A percentile compares a stretch with the other conserved stretches of the same genome.
Conservation (phyloP, 2,113 vertebrate genomes). For the Gnathonemus longibarbis region DNA sequence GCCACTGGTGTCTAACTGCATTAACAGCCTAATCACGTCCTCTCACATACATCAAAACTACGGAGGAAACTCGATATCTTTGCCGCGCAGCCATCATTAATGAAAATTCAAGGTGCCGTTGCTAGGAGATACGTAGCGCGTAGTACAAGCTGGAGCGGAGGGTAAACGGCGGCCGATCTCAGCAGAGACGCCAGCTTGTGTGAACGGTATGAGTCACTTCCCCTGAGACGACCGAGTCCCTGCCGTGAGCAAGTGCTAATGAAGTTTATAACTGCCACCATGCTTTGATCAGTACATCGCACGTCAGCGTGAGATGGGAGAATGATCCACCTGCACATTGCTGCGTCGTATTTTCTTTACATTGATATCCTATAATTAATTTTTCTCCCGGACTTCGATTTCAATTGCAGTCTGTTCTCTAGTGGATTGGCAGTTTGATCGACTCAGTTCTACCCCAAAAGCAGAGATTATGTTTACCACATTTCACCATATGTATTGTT, state of each 20-base stretch:
- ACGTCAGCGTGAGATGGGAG: not conserved
- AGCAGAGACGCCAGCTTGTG: not conserved
- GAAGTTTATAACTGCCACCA: not conserved
- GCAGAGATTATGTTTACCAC: not conserved
- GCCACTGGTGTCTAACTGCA: constrained; percentile 47
- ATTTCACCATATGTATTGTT: not conserved
- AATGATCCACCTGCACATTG: not conserved
- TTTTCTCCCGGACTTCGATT: not conserved
- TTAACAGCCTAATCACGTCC: constrained; percentile 49
- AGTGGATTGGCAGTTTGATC: not conserved
- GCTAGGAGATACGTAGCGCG: not conserved
- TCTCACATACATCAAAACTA: constrained; percentile 19
- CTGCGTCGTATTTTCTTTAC: not conserved
- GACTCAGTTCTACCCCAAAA: not conserved
- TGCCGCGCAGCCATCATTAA: not conserved
- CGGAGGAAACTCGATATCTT: constrained; percentile 5
- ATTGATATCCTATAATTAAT: not conserved
- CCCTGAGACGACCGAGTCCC: not conserved
- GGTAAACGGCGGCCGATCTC: not conserved
- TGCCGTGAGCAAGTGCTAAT: not conserved
- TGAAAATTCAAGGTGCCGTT: not conserved
- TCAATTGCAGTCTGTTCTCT: not conserved
- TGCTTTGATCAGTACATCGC: not conserved
- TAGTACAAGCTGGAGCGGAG: not conserved
- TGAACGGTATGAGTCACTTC: not conserved